These are phyloP conservation scores for Euwallacea similis DNA, from an alignment of 1,140 invertebrate species.

Conservation along the genomic window DNA sequence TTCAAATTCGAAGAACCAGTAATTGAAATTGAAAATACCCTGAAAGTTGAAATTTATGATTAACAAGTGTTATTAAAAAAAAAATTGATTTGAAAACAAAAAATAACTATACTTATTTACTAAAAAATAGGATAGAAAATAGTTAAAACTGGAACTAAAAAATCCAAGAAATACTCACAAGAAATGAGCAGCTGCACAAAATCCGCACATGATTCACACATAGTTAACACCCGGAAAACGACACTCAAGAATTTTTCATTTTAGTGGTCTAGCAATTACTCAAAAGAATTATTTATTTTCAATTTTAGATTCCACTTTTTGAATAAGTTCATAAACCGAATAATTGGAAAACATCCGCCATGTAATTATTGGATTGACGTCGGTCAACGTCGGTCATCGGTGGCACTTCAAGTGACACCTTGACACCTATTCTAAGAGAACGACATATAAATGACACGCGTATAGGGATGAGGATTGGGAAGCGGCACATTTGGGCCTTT, in stretches of 20 bases:
- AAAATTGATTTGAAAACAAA: constrained; percentile 10
- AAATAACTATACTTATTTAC: constrained; percentile 25
- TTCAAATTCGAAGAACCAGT: no score
- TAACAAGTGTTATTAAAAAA: background rate
- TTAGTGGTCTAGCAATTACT: background rate
- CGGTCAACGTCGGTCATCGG: no score
- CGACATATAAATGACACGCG: no score
- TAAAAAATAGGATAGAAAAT: constrained; percentile 18
- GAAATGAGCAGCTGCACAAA: constrained; percentile 75
- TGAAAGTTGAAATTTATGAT: background rate
- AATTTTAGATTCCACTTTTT: no score
- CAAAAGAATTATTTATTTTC: no score
- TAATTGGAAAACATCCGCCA: no score
- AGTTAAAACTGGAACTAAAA: constrained; percentile 17
- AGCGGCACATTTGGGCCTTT: no score
- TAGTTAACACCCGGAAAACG: constrained; percentile 45
- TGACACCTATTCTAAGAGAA: no score
- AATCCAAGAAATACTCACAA: constrained; percentile 63
- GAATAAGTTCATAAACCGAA: no score
- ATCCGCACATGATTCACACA: constrained; percentile 80
- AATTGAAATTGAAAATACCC: background rate
- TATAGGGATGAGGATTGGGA: no score
- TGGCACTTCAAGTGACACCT: no score
- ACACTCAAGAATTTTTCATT: constrained; percentile 1
- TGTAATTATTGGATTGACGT: no score